A percentile compares a stretch with the other conserved stretches of the same genome.
These are phyloP conservation scores for Phallusia fumigata DNA, from an alignment of 23 tunicate species.

Conservation along the genomic window DNA sequence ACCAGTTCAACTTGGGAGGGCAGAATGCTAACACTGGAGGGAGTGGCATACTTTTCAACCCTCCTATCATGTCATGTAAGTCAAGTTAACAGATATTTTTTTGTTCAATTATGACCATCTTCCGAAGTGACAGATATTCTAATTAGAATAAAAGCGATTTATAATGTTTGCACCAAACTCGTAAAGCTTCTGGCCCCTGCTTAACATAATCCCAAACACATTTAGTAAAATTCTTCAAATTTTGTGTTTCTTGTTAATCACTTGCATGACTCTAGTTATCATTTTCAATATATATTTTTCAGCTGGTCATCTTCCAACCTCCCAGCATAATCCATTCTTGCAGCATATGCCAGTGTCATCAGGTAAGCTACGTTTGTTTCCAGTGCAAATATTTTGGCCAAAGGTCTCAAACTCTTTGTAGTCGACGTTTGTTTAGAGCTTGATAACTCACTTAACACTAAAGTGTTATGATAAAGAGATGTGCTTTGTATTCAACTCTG, in stretches of 20 bases:
- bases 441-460: not conserved
- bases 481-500: too few species aligned
- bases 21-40: conserved; percentile 2
- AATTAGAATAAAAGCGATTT: too few species aligned
- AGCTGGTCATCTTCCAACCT: conserved; percentile 12
- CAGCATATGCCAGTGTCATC: conserved; percentile 21
- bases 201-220: too few species aligned
- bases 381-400: too few species aligned
- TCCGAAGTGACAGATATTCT: too few species aligned
- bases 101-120: too few species aligned
- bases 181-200: too few species aligned
- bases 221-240: too few species aligned
- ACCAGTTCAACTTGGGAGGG: conserved; percentile 35
- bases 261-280: not conserved
- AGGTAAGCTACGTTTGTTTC: not conserved
- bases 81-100: too few species aligned
- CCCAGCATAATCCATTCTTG: conserved; percentile 52
- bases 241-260: not conserved
- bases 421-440: not conserved
- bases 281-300: not conserved
- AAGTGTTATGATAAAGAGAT: too few species aligned
- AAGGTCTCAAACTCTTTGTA: not conserved
- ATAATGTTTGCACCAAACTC: too few species aligned
- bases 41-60: conserved; percentile 24
- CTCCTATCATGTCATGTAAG: conserved; percentile 26